Base-by-base conservation (phyloP, 2,888 invertebrate genomes). In the Watsonalla binaria region DNA sequence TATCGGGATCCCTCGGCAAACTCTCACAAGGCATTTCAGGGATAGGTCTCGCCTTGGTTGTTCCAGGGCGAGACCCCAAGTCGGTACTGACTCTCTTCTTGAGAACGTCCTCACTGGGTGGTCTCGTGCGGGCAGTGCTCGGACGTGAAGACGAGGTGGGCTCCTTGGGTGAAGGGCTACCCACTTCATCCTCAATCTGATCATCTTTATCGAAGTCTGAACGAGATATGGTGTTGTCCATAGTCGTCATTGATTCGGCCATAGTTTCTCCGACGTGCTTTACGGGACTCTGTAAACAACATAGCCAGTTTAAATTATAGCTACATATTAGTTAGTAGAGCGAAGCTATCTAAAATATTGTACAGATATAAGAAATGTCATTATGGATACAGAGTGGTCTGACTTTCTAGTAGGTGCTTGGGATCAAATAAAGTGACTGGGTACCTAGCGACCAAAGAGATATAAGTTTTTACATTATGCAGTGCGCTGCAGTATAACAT, bases 1-100 rank as follows among this genome's bases (percentile, higher is more conserved):
- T 79, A 65, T 91, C 89, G 11, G 90, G 91, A 57, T 91, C 84
- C 57, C 69, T 75, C 0, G 89, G 91, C 0, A 79, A 46, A 15
- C 9, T 15, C 6, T 53, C 57, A 15, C 63, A 72, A 0, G 71
- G 66, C 57, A 74, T 57, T 45, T 70, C 74, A 0, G 89, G 86
- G 11, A 90, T 88, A 5, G 90, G 88, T 46, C 84, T 80, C 0
- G 83, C 72, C 57, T 75, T 84, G n/a, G 71, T 77, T 0, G 79
- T 78, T 1, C 74, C 78, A 0, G 83, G 77, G 7, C 79, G 62
- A 2, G 78, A 76, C 0, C 58, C 60, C 0, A 53, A 54, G 2
- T 76, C 73, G 0, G 64, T 51, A 35, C 63, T 78, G 0, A 65
- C 58, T 42, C 68, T 71, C 65, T 84, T 87, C 56, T 70, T 83